A percentile compares a stretch with the other conserved stretches of the same genome.
Evolutionary conservation across 2,888 invertebrate genomes (phyloP).

Genomic region (Sylvicola fuscatus): DNA sequence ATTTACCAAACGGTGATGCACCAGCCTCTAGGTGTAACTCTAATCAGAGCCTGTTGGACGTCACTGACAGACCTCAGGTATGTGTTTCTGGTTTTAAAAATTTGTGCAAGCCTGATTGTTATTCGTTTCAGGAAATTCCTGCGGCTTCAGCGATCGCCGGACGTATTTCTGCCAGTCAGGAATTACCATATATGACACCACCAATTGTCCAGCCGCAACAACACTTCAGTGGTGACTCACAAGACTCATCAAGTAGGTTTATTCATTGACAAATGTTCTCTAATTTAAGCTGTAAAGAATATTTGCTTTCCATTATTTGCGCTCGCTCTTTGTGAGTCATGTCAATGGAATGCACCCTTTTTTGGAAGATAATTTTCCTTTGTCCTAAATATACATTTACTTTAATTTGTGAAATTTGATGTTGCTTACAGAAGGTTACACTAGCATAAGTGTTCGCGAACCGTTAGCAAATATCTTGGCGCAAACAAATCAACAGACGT

Average conservation of each 20-base stretch:
- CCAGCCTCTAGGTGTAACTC: slow-evolving; percentile 7
- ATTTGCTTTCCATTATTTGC: too few species aligned
- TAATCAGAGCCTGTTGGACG: slow-evolving; percentile 8
- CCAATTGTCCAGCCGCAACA: slow-evolving; percentile 37
- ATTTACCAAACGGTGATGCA: neutral
- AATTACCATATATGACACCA: slow-evolving; percentile 76
- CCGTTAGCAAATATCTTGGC: slow-evolving; percentile 62
- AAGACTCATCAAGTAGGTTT: slow-evolving; percentile 57
- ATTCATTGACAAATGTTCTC: too few species aligned
- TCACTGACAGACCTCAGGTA: slow-evolving; percentile 4
- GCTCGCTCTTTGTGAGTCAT: too few species aligned
- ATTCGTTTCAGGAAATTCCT: slow-evolving; percentile 37
- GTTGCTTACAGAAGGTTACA: slow-evolving; percentile 80
- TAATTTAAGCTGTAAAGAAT: too few species aligned
- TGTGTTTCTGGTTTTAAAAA: neutral
- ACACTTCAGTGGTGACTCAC: slow-evolving; percentile 80
- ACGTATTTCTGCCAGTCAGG: slow-evolving; percentile 67
- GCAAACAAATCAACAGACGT: slow-evolving; percentile 31
- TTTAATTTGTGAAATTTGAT: too few species aligned
- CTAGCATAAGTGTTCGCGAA: slow-evolving; percentile 77
- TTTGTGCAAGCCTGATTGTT: neutral
- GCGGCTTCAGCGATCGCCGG: slow-evolving; percentile 78
- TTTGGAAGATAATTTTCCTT: too few species aligned
- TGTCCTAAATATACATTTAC: too few species aligned
- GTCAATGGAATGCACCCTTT: too few species aligned